These are phyloP conservation scores for Psilopogon haemacephalus DNA, from an alignment of 2,113 vertebrate species.

Conservation along the genomic window DNA sequence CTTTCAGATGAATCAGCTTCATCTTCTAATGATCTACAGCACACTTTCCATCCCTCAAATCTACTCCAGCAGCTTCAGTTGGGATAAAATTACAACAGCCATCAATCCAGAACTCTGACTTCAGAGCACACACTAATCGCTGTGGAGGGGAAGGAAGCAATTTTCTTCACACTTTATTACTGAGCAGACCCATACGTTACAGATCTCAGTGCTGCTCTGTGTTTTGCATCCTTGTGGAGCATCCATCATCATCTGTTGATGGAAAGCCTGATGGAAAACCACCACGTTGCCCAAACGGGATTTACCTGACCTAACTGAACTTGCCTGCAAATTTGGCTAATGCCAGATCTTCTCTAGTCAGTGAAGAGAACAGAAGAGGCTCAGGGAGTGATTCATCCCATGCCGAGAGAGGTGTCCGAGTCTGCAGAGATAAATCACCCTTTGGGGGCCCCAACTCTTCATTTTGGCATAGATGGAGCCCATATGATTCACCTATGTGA, in stretches of 20 bases:
- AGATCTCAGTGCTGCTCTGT: background rate
- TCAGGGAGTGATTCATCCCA: background rate
- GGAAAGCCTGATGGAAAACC: background rate
- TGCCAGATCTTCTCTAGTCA: background rate
- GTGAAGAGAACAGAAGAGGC: background rate
- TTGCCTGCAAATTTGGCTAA: background rate
- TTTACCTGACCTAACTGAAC: background rate
- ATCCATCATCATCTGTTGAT: background rate
- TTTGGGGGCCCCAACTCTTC: accelerated
- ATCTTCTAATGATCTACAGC: background rate
- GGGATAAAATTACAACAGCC: background rate
- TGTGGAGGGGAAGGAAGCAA: constrained; percentile 20
- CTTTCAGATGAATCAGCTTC: background rate
- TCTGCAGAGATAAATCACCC: background rate
- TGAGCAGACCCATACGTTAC: background rate
- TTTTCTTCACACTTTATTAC: constrained; percentile 56
- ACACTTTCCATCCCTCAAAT: background rate
- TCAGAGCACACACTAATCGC: background rate
- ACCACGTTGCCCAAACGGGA: background rate
- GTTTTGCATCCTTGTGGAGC: background rate
- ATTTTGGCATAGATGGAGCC: background rate
- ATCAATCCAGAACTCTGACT: background rate
- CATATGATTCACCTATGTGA: accelerated
- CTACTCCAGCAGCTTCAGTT: background rate
- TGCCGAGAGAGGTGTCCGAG: background rate